Evolutionary conservation across 2,888 invertebrate genomes (phyloP), one percentile per base, ranked within the genome.

Genomic region (Synanthedon tipuliformis): DNA sequence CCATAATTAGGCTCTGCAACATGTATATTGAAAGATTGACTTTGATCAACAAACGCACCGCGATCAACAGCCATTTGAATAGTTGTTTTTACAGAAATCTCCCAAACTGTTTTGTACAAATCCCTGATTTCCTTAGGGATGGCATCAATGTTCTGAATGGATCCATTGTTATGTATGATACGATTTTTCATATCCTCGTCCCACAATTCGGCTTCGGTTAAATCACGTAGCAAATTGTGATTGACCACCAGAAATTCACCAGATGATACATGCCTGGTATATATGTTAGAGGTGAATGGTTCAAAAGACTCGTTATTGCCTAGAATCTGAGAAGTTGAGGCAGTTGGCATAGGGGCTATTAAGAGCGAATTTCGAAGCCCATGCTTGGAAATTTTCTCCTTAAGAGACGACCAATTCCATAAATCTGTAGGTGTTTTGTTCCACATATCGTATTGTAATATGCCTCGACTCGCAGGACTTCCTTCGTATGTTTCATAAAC

Each of bases 291-390:
- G 0, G 98, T 99, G 78, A 98, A 99, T 0, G 99, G 96, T 80
- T 99, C 99, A 69, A 98, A 94, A 0, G 98, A 96, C 79, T 99
- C 99, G 75, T 99, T 99, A 75, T 99, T 99, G 15, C 99, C 99
- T 50, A 99, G 90, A 70, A 99, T 99, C 84, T 99, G 99, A 3
- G 99, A 99, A 0, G 99, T 99, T 1, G 98, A 98, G 8, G 99
- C 98, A 4, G 99, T 99, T 0, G 99, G 99, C 99, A 99, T 99
- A 0, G 98, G 98, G 0, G 99, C 98, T 58, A 99, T 64, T 16
- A 99, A 86, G 34, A 98, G 87, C 2, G 98, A 98, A 85, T 99
- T 99, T 54, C 99, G 89, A 0, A 99, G 88, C 10, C 99, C 99
- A 80, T 95, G 90, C 81, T 93, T 89, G 0, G 94, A 92, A 62